Conservation (phyloP, 2,113 vertebrate genomes). For the Grantiella picta region DNA sequence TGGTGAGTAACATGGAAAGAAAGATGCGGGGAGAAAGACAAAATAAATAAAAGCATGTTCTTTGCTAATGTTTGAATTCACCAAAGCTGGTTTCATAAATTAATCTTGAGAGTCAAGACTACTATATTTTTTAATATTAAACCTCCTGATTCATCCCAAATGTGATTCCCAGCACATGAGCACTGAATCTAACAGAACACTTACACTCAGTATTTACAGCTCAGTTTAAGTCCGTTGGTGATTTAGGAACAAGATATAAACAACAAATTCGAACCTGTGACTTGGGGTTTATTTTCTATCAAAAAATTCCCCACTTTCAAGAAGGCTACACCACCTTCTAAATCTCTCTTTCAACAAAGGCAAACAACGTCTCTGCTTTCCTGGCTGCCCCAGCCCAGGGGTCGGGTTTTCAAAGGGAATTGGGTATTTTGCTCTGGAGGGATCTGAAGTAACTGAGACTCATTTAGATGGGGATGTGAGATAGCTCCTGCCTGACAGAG, state of each 20-base stretch:
- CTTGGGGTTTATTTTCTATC: background rate
- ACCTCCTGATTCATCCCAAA: background rate
- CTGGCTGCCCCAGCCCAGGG: background rate
- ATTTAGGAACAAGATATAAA: background rate
- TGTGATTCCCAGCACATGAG: background rate
- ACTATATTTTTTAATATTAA: background rate
- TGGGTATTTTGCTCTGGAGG: conserved; percentile 2
- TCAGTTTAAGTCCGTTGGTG: background rate
- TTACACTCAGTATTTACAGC: background rate
- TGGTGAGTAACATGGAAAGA: background rate
- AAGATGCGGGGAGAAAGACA: background rate
- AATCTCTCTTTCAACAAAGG: background rate
- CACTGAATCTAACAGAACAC: background rate
- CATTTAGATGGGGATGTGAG: conserved; percentile 55
- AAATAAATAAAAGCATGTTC: background rate
- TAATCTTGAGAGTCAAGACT: background rate
- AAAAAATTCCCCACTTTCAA: background rate
- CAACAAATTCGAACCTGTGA: background rate
- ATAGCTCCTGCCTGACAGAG: conserved; percentile 38
- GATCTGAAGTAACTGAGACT: conserved; percentile 31
- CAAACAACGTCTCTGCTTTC: background rate
- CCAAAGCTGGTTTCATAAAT: background rate
- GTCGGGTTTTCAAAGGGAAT: conserved; percentile 19
- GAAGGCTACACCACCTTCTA: background rate
- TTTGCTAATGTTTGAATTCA: background rate